Base-by-base conservation (phyloP, 2,888 invertebrate species). In the Mimumesa dahlbomi region DNA sequence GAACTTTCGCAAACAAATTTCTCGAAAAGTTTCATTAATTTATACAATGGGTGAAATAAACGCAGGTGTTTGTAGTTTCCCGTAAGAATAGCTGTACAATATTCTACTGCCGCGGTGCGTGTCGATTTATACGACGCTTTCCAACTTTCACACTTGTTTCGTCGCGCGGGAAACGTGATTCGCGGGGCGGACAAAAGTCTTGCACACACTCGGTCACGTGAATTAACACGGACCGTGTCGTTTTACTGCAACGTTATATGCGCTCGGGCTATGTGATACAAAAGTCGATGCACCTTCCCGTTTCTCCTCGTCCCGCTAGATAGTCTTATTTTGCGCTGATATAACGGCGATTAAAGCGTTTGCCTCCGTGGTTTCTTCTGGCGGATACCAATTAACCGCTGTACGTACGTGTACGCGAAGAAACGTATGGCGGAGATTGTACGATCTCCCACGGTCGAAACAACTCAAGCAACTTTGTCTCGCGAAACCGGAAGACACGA, bases 271-370 rank as follows among this genome's bases (percentile, higher is more conserved):
- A 48, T 57, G 48, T 43, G 67, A 75, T 70, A 48, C 68, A 63
- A 53, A 63, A 70, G 63, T 70, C 70, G 66, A 75, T 64, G 61
- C 61, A 69, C 73, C 58, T 72, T 42, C 49, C 34, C 50, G 38
- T 57, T 31, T 21, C 49, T 48, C 71, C 14, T 31, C 54, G 38
- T 40, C 48, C 52, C 16, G 19, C 6, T 7, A 38, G 56, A 70
- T 66, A 57, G 66, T 59, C 62, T 65, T 65, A 67, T 67, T 72
- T 70, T 46, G 31, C 59, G 72, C 75, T 75, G 80, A 80, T 77
- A 68, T 73, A 80, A 79, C 77, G 72, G 63, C 67, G 76, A 79
- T 79, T 79, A 74, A 59, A 64, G 58, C 62, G 68, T 65, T 58
- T 50, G 57, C 73, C 57, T 64, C 54, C 63, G 65, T 50, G 69